Conservation (phyloP, 1,140 invertebrate genomes). For the Parasteatoda tepidariorum region DNA sequence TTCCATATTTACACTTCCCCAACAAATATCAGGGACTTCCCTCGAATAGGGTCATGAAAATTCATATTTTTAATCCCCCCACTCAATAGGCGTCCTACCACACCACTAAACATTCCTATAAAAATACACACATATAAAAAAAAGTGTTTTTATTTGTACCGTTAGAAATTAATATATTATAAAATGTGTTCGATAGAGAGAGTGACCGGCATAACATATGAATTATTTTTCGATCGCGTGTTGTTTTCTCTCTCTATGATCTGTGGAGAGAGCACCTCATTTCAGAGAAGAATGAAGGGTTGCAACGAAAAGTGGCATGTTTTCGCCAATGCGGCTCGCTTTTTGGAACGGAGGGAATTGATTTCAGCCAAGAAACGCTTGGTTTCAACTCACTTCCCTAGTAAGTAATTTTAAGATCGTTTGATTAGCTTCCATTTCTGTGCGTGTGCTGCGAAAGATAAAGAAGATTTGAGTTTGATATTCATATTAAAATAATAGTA, state of each 20-base stretch:
- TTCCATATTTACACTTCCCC: neutral
- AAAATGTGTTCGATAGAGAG: neutral
- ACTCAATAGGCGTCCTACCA: neutral
- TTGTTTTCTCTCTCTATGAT: no score
- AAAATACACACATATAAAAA: neutral
- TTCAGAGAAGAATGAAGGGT: conserved; percentile 15
- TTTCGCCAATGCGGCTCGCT: conserved; percentile 1
- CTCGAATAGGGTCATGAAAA: no score
- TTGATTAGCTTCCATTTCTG: no score
- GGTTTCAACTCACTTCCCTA: neutral
- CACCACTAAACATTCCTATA: neutral
- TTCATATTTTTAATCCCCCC: no score
- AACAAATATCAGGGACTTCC: neutral
- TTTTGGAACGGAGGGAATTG: neutral
- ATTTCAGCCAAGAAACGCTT: neutral
- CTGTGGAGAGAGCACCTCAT: conserved; percentile 14
- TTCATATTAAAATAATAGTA: no score
- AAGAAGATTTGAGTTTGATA: no score
- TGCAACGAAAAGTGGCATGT: neutral
- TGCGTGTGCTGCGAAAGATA: no score
- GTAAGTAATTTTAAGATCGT: neutral
- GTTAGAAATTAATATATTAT: neutral
- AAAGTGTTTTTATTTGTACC: neutral
- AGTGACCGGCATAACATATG: neutral
- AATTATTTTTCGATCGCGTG: conserved; percentile 9